Conservation (phyloP, 2,113 vertebrate species). For the Cryptoleucopteryx plumbea region DNA sequence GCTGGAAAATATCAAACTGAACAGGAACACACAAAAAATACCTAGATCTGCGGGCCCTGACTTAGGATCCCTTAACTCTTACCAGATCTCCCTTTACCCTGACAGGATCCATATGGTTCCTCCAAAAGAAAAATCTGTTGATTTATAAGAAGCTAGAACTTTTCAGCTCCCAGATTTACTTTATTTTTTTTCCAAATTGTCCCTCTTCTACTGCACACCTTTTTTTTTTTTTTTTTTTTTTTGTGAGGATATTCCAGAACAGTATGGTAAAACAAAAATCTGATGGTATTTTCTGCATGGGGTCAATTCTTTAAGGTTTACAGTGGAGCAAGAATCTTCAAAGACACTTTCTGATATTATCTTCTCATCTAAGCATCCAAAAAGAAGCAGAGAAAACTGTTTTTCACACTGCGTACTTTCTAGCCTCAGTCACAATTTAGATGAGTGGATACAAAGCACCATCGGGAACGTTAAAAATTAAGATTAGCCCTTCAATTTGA, state of each 20-base stretch:
- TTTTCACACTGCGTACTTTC: neutral
- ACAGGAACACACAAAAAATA: neutral
- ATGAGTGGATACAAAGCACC: neutral
- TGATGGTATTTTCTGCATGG: neutral
- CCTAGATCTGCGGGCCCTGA: neutral
- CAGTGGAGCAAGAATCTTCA: neutral
- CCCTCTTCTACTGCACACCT: neutral
- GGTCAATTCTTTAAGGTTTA: neutral
- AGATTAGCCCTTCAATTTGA: neutral
- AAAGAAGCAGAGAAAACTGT: neutral
- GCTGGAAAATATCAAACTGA: neutral
- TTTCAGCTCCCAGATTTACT: neutral
- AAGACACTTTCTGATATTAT: neutral
- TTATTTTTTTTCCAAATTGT: neutral
- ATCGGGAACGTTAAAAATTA: neutral
- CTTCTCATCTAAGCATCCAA: neutral
- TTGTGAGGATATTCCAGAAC: neutral
- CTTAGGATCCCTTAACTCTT: neutral
- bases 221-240: neutral
- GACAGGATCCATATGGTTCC: neutral
- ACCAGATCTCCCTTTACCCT: neutral
- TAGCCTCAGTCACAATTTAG: neutral
- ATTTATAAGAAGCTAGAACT: neutral
- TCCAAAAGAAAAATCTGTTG: neutral
- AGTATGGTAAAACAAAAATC: neutral